Evolutionary conservation across 2,797 vertebrate species (phyloP), one percentile per base, ranked within the genome.

Genomic region (Alosa sapidissima): DNA sequence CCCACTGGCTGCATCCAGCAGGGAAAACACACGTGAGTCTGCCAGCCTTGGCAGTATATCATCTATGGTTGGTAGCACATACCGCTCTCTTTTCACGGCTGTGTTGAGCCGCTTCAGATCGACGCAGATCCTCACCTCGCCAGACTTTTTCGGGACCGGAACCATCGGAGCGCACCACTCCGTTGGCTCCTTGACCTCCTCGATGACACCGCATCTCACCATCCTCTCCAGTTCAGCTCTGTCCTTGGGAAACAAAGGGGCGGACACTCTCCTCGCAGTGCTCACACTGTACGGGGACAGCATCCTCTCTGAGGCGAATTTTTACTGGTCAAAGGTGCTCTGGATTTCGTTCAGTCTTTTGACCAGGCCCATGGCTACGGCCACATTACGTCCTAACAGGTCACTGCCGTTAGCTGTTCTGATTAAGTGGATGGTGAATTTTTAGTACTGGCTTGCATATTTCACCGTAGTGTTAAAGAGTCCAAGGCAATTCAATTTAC

Each of bases 1-100:
- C 28, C 28, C 28, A 28, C 28, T 28, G 28, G 28, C 87, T 88
- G 58, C 58, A n/a, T 60, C 58, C 2, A 60, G 58, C 58, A 60
- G 58, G 19, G 58, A 60, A 8, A 21, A 21, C 16, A 4, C n/a
- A 24, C 58, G 58, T 4, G 58, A 60, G 8, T 60, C 58, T 60
- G 19, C 58, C 19, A 60, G 19, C 58, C 19, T 60, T 28, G 60
- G n/a, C 60, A 65, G 60, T 1, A 65, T 65, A 21, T 65, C 60
- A 11, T 65, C 60, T 7, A 65, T 24, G n/a, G 60, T 65, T 2
- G 60, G 60, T 5, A 28, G 60, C 1, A 65, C 60, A 28, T 65
- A 65, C 60, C 60, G 65, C 7, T 62, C n/a, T 4, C 60, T 62
- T 4, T 28, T 68, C 11, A 68, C 10, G 8, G 62, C 62, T 3